Conservation (phyloP, 1,140 invertebrate genomes). For the Drosophila carrolli region DNA sequence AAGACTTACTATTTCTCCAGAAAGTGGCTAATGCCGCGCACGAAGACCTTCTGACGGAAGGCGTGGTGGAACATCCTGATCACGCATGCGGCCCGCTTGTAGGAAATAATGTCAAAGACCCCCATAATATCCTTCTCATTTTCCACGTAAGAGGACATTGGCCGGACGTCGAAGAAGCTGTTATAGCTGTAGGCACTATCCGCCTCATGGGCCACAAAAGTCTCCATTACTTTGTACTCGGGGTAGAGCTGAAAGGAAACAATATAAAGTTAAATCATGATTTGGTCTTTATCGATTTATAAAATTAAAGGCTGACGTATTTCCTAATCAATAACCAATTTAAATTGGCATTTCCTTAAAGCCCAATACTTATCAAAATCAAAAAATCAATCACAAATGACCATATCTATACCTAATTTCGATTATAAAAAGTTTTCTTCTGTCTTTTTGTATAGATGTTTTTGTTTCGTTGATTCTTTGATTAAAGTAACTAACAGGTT, state of each 20-base stretch:
- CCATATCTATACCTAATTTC: too few species aligned
- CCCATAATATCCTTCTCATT: conserved; percentile 90
- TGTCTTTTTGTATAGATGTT: too few species aligned
- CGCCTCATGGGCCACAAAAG: conserved; percentile 88
- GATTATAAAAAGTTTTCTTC: conserved; percentile 72
- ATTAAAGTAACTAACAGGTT: too few species aligned
- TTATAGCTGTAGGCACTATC: conserved; percentile 71
- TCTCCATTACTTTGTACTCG: conserved; percentile 90
- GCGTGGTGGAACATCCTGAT: conserved; percentile 85
- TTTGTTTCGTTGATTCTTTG: too few species aligned
- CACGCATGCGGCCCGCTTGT: conserved; percentile 87
- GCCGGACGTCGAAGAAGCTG: conserved; percentile 87
- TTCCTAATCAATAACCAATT: too few species aligned
- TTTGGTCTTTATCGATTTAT: too few species aligned
- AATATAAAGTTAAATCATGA: too few species aligned
- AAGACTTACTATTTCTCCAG: conserved; percentile 82
- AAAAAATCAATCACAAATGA: too few species aligned
- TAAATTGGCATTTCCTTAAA: too few species aligned
- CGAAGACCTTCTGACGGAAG: conserved; percentile 78
- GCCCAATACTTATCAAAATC: too few species aligned
- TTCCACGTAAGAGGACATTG: conserved; percentile 89
- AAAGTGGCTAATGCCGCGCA: conserved; percentile 75
- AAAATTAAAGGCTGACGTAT: too few species aligned
- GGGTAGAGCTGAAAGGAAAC: conserved; percentile 85
- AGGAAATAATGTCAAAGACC: conserved; percentile 93